Evolutionary conservation across 2,888 invertebrate species (phyloP).

Genomic region (Augochlorella aurata): DNA sequence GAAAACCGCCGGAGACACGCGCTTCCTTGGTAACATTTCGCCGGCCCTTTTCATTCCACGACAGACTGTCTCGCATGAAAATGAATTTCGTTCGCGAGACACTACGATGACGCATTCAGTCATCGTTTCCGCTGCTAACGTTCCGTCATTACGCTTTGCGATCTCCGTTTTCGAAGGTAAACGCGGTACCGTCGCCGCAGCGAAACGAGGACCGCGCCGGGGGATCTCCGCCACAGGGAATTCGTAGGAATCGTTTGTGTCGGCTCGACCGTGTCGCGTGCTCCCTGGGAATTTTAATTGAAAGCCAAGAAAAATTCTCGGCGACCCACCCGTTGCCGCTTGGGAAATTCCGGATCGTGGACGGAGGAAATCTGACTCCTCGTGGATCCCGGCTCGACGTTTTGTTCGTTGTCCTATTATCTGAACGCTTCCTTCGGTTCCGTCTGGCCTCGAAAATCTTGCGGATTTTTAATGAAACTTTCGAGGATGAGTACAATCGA

Average conservation of each 20-base stretch:
- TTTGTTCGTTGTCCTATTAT: neutral
- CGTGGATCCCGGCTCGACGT: neutral
- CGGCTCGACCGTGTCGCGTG: neutral
- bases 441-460: neutral
- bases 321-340: neutral
- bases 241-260: conserved; percentile 4
- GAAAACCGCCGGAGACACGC: conserved; percentile 47
- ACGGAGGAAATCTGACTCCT: neutral
- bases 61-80: conserved; percentile 23
- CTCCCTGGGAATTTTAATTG: conserved; percentile 26
- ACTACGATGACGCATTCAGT: conserved; percentile 29
- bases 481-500: too few relatives aligned
- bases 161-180: conserved; percentile 12
- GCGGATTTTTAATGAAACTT: neutral
- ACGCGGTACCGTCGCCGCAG: neutral
- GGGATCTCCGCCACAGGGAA: neutral
- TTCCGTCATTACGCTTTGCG: conserved; percentile 26
- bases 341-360: neutral
- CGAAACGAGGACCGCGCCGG: neutral
- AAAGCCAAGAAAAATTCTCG: conserved; percentile 2
- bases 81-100: conserved; percentile 24
- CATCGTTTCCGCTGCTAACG: conserved; percentile 23
- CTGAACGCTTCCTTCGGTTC: too few relatives aligned
- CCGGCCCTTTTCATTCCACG: conserved; percentile 20
- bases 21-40: conserved; percentile 55